These are phyloP conservation scores for Drosophila nr. fundita DNA, from an alignment of 2,888 invertebrate species.

Conservation along the genomic window DNA sequence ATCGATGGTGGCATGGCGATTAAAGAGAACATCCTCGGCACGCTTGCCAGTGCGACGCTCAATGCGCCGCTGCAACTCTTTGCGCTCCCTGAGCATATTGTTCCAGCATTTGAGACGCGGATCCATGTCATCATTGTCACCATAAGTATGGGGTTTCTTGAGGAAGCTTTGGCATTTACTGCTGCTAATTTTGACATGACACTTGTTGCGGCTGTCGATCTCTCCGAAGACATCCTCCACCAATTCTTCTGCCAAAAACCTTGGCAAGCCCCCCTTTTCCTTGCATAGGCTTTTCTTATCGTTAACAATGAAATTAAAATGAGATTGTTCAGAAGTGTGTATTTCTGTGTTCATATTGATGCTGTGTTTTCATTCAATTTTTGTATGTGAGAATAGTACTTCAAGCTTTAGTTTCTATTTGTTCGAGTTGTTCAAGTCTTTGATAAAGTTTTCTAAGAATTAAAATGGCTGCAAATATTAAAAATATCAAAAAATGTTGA, in stretches of 20 bases:
- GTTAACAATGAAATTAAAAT: constrained; percentile 6
- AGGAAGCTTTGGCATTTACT: constrained; percentile 1
- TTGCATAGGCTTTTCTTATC: background rate
- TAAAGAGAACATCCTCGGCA: constrained; percentile 72
- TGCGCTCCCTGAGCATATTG: constrained; percentile 56
- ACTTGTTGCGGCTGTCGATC: constrained; percentile 7
- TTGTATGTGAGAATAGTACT: background rate
- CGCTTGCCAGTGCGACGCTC: constrained; percentile 62
- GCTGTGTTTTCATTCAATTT: background rate
- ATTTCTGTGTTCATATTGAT: constrained; percentile 5
- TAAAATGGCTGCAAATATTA: background rate
- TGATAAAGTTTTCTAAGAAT: background rate
- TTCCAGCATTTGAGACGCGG: constrained; percentile 75
- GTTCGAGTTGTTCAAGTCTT: background rate
- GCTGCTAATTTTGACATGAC: constrained; percentile 1
- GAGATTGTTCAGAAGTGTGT: background rate
- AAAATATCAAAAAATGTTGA: background rate
- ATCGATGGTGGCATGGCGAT: constrained; percentile 72
- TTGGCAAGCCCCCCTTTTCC: background rate
- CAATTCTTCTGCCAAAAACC: constrained; percentile 25
- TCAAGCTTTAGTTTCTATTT: background rate
- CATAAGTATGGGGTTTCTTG: constrained; percentile 4
- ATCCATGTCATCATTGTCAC: constrained; percentile 63
- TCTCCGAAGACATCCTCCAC: constrained; percentile 25
- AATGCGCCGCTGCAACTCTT: constrained; percentile 59